phyloP scores from a whole-genome alignment of 2,888 invertebrate genomes.

The Coremacera marginata region DNA sequence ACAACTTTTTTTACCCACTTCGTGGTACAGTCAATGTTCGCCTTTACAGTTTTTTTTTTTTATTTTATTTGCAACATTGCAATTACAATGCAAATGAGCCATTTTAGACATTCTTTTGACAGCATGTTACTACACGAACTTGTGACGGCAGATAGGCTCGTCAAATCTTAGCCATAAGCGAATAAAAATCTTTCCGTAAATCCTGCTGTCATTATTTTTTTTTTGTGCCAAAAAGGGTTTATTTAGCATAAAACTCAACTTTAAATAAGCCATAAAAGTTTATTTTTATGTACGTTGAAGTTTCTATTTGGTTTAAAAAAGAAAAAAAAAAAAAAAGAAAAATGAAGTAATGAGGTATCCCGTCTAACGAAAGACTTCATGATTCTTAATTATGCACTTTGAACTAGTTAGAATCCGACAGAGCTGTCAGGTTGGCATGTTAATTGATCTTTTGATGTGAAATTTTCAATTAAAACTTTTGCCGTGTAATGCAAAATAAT shows the following conservation, averaged over 20 bases:
- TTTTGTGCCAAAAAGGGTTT: background rate
- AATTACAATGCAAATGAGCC: conserved; percentile 4
- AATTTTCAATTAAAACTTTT: conserved; percentile 10
- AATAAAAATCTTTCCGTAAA: background rate
- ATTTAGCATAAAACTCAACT: too few species aligned
- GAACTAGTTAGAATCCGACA: background rate
- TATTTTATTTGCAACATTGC: background rate
- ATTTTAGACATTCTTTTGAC: background rate
- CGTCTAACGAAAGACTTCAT: background rate
- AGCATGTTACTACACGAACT: background rate
- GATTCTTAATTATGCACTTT: background rate
- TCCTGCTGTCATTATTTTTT: background rate
- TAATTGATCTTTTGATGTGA: conserved; percentile 7
- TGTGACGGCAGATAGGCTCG: background rate
- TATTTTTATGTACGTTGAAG: background rate
- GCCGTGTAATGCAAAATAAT: background rate
- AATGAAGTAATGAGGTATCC: background rate
- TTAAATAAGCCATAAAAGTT: background rate
- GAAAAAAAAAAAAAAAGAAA: too few species aligned
- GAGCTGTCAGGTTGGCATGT: background rate
- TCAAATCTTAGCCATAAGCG: background rate
- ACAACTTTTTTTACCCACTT: too few species aligned
- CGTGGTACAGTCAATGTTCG: too few species aligned
- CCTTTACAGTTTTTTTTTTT: too few species aligned
- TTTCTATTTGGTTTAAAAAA: background rate